Conservation (phyloP, 2,888 invertebrate genomes). For the Neria commutata region DNA sequence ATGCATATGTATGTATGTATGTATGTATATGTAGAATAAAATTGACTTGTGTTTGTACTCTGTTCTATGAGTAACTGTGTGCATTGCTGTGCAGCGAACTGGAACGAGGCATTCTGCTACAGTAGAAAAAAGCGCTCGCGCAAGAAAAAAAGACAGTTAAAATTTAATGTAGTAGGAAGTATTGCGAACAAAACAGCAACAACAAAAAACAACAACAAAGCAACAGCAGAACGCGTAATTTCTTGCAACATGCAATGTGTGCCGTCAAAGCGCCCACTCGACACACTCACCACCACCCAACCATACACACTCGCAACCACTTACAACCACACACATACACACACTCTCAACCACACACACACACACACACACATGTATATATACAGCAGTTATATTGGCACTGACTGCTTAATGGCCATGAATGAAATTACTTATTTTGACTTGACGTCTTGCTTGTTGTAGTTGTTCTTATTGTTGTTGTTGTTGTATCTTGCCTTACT, state of each 20-base stretch:
- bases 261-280: neutral
- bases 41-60: too few species aligned
- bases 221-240: neutral
- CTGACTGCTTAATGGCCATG: too few species aligned
- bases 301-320: neutral
- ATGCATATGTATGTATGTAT: neutral
- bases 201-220: neutral
- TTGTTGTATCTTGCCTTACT: too few species aligned
- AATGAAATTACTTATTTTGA: too few species aligned
- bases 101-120: too few species aligned
- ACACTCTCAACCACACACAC: neutral
- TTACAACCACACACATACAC: neutral
- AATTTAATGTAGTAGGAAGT: neutral
- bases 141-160: neutral
- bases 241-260: too few species aligned
- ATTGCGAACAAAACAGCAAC: neutral
- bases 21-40: too few species aligned
- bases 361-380: neutral
- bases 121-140: neutral
- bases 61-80: neutral
- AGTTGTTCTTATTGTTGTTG: too few species aligned
- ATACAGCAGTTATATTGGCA: neutral
- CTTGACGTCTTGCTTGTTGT: too few species aligned
- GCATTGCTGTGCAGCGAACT: constrained; percentile 8
- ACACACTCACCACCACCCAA: neutral